Evolutionary conservation across 1,140 invertebrate species (phyloP).

Genomic region (Pseudachorutes palmiensis): DNA sequence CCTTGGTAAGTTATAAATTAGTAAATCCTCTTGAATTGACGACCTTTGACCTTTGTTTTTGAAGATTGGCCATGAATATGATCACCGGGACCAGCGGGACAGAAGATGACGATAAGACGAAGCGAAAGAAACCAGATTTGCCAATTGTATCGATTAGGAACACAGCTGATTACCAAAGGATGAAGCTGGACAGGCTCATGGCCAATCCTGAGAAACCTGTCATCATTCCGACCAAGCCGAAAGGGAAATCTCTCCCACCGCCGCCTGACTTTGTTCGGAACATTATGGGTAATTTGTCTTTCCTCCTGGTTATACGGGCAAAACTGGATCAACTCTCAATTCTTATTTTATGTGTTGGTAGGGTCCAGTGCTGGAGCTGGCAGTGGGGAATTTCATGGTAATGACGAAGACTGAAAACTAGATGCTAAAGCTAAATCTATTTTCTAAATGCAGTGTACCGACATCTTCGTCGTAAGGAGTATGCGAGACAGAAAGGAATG

Average conservation of each 20-base stretch:
- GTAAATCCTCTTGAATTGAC: too few relatives aligned
- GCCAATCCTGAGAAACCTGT: constrained; percentile 66
- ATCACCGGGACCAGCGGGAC: not conserved
- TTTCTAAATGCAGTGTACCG: constrained; percentile 69
- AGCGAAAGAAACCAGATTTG: constrained; percentile 26
- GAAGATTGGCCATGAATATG: too few relatives aligned
- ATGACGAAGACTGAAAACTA: too few relatives aligned
- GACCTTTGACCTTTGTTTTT: too few relatives aligned
- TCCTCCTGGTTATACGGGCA: too few relatives aligned
- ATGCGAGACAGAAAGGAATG: constrained; percentile 85
- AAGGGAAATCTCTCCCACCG: constrained; percentile 63
- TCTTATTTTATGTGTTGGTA: not conserved
- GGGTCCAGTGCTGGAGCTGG: constrained; percentile 90
- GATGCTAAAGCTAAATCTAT: not conserved
- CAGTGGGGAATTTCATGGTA: constrained; percentile 90
- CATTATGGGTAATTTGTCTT: constrained; percentile 65
- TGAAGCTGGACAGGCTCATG: constrained; percentile 35
- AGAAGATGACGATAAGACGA: constrained; percentile 28
- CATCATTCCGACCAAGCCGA: constrained; percentile 71
- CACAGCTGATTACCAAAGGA: constrained; percentile 37
- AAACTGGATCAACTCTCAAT: too few relatives aligned
- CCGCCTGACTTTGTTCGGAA: constrained; percentile 90
- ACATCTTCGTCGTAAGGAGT: constrained; percentile 86
- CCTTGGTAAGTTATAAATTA: too few relatives aligned
- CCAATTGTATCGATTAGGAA: constrained; percentile 31